Evolutionary conservation across 2,113 vertebrate genomes (phyloP).

Genomic region (Casuarius casuarius): DNA sequence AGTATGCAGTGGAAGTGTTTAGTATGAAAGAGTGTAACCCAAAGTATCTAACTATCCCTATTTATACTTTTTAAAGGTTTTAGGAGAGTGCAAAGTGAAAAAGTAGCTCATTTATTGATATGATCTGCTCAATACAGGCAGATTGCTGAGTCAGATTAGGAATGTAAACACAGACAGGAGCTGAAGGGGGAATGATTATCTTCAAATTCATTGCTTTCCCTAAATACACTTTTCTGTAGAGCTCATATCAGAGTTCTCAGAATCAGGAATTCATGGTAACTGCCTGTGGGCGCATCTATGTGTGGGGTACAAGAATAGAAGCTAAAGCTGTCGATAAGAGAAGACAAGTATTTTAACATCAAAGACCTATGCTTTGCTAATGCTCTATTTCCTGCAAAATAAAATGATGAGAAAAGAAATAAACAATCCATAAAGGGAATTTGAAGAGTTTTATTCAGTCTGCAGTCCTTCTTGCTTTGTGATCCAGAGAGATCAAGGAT

Average conservation of each 20-base stretch:
- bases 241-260: background rate
- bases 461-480: background rate
- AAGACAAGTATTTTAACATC: background rate
- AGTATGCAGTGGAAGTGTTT: background rate
- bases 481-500: background rate
- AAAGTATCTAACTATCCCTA: background rate
- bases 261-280: background rate
- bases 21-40: background rate
- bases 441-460: background rate
- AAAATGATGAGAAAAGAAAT: background rate
- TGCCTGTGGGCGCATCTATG: background rate
- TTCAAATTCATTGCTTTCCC: background rate
- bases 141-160: slow-evolving; percentile 19
- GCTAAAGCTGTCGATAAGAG: background rate
- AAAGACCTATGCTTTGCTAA: background rate
- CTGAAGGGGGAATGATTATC: background rate
- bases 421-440: background rate
- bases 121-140: background rate
- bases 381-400: background rate
- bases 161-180: slow-evolving; percentile 18
- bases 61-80: background rate
- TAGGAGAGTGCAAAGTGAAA: background rate
- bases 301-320: background rate
- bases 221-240: background rate
- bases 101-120: background rate